phyloP scores from a whole-genome alignment of 1,140 invertebrate species.

The Sinella curviseta region DNA sequence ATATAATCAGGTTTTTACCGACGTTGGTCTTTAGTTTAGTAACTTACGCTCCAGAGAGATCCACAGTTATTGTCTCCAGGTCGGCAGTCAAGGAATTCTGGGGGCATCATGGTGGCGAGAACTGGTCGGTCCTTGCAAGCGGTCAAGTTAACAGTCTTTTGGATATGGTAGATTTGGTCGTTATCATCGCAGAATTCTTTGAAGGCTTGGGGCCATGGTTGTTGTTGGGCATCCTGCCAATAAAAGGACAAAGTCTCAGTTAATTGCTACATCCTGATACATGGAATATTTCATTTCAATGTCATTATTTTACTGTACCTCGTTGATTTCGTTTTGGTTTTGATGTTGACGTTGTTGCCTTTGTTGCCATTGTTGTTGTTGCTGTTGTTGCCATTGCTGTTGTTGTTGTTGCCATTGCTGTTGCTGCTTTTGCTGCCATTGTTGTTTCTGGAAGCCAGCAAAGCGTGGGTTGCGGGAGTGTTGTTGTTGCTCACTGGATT shows the following conservation, averaged over 20 bases:
- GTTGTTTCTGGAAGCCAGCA: background rate
- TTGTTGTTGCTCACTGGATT: slow-evolving; percentile 1
- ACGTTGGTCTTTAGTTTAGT: background rate
- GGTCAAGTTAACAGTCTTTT: slow-evolving; percentile 50
- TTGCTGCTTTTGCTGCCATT: background rate
- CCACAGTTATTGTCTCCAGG: slow-evolving; percentile 46
- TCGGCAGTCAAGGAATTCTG: slow-evolving; percentile 36
- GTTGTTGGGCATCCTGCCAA: background rate
- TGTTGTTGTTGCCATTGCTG: slow-evolving; percentile 1
- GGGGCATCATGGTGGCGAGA: slow-evolving; percentile 39
- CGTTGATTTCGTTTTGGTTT: slow-evolving; percentile 3
- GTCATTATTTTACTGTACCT: background rate
- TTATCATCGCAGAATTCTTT: slow-evolving; percentile 45
- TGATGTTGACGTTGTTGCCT: background rate
- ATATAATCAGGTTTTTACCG: background rate
- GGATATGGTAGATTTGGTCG: slow-evolving; percentile 49
- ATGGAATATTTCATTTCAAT: background rate
- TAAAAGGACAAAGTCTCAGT: too few species aligned
- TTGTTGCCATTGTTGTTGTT: slow-evolving; percentile 3
- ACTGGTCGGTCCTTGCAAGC: slow-evolving; percentile 48
- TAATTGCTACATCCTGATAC: background rate
- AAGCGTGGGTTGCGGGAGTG: background rate
- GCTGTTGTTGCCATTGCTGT: background rate
- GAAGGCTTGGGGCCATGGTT: slow-evolving; percentile 46
- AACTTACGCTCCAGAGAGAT: slow-evolving; percentile 42